Evolutionary conservation across 1,140 invertebrate species (phyloP).

Genomic region (Trachymyrmex cornetzi): DNA sequence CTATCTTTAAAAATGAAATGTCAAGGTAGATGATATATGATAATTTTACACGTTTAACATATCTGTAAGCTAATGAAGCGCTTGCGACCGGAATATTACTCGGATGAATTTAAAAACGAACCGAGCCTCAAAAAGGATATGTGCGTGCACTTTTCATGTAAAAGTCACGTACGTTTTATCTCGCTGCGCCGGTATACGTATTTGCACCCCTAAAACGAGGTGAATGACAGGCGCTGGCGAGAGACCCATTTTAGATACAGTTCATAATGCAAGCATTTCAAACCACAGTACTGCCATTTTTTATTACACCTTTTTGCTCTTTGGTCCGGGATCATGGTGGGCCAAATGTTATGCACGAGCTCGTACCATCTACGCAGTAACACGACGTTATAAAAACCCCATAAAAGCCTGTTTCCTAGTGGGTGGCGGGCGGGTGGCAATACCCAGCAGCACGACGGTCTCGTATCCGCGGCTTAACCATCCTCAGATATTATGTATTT

Average conservation of each 20-base stretch:
- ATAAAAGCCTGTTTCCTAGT: constrained; percentile 76
- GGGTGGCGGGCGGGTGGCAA: constrained; percentile 43
- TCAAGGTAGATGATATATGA: neutral
- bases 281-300: constrained; percentile 60
- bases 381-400: constrained; percentile 78
- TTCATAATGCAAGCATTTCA: constrained; percentile 70
- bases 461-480: constrained; percentile 75
- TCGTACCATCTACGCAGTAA: constrained; percentile 67
- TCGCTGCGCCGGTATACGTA: constrained; percentile 20
- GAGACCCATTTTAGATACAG: constrained; percentile 72
- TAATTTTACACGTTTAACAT: constrained; percentile 9
- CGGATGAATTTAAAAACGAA: constrained; percentile 42
- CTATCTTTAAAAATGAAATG: neutral
- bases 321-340: constrained; percentile 8
- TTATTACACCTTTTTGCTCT: constrained; percentile 64
- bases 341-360: constrained; percentile 69
- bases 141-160: constrained; percentile 23
- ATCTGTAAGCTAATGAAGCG: constrained; percentile 38
- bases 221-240: constrained; percentile 44
- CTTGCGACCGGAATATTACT: constrained; percentile 25
- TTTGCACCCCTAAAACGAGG: constrained; percentile 58
- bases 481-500: constrained; percentile 80
- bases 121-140: constrained; percentile 7
- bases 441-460: constrained; percentile 1
- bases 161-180: constrained; percentile 60